These are phyloP conservation scores for Protaetia brevitarsis DNA, from an alignment of 1,140 invertebrate genomes.

Conservation along the genomic window DNA sequence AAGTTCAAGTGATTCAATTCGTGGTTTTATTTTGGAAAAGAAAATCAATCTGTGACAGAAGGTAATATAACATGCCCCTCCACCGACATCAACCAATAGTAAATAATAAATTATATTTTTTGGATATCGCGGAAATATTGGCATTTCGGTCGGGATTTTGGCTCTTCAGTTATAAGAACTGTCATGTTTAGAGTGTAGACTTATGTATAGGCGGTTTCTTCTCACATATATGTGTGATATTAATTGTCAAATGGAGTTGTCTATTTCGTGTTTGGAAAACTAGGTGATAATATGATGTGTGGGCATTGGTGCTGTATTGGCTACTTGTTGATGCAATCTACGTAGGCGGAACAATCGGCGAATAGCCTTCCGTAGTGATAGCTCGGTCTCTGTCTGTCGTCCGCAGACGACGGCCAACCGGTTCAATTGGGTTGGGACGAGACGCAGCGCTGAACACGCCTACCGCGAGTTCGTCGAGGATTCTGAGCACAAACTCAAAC, in stretches of 20 bases:
- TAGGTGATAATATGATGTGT: constrained; percentile 37
- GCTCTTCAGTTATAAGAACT: too few relatives aligned
- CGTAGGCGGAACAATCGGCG: constrained; percentile 23
- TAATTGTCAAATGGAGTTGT: constrained; percentile 13
- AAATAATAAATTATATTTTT: too few relatives aligned
- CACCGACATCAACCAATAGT: too few relatives aligned
- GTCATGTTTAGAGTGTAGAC: neutral
- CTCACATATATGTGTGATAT: neutral
- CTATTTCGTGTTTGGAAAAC: constrained; percentile 17
- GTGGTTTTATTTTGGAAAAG: too few relatives aligned
- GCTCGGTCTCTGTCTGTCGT: constrained; percentile 34
- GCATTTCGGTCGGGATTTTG: too few relatives aligned
- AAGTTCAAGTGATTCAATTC: too few relatives aligned
- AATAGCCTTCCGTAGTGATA: constrained; percentile 38
- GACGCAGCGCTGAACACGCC: neutral
- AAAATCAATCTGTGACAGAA: too few relatives aligned
- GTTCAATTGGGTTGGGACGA: neutral
- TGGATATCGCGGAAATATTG: too few relatives aligned
- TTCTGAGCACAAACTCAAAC: constrained; percentile 13
- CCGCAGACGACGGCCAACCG: neutral
- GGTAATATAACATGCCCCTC: too few relatives aligned
- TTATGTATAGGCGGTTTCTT: neutral
- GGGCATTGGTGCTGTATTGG: constrained; percentile 44
- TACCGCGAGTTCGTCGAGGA: neutral
- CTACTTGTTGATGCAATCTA: constrained; percentile 47